Evolutionary conservation across 2,888 invertebrate species (phyloP), one percentile per base, ranked within the genome.

Genomic region (Epicampocera succincta): DNA sequence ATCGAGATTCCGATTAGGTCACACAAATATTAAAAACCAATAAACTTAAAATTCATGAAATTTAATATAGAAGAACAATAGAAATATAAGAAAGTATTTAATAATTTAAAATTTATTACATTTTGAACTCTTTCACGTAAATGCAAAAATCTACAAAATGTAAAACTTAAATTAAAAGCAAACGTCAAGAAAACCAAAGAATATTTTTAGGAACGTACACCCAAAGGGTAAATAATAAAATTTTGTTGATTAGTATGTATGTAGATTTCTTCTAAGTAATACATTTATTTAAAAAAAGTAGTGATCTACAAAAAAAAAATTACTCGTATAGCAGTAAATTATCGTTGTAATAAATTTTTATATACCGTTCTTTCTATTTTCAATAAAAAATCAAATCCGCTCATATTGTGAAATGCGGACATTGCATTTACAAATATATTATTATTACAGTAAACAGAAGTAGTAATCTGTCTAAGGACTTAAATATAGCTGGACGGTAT

Each of bases 1-100:
- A 77, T 63, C 85, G 88, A 88, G 88, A 88, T 88, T 88, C 88
- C 88, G 88, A 87, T 87, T 84, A 85, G 87, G 86, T 86, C 85
- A 86, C 54, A 83, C 68, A 83, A 61, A 54, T 74, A 71, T 74
- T 73, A 29, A 54, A 3, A 38, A 40, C 33, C 46, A 44, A 13
- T 17, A 38, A 48, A 1, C 5, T 8, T 33, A 33, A 33, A 11
- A 71, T 50, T 48, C 25, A 46, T 56, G 6, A 50, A 75, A 19
- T 17, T 48, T 38, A 13, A 48, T 63, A 65, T 56, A 44, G 19
- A 69, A 38, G 0, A 68, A 50, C 17, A 61, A 72, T 13, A 48
- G 54, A 42, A 12, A 61, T 40, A 52, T 71, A 48, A 48, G 13
- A 74, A 52, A 65, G 52, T 54, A 63, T 69, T 73, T 68, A 69